Percentiles rank a stretch among this genome's conserved stretches.
phyloP scores from a whole-genome alignment of 2,797 vertebrate species.

The Pangasius sanitwongsei region DNA sequence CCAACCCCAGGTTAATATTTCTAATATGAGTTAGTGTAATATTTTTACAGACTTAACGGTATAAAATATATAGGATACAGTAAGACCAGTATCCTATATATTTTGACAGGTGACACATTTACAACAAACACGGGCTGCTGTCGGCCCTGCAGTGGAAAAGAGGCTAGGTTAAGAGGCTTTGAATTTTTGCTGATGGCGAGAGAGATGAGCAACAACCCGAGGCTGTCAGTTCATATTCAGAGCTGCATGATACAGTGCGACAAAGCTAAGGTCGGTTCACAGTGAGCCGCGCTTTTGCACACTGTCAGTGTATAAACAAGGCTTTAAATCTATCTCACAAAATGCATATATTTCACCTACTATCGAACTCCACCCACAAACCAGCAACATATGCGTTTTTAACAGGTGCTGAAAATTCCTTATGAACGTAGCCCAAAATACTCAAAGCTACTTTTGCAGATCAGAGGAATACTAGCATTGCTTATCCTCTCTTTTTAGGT shows the following conservation, averaged over 20 bases:
- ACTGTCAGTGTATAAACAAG: not conserved
- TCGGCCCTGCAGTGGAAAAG: not conserved
- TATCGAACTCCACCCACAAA: not conserved
- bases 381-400: constrained; percentile 2
- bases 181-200: not conserved
- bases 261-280: not conserved
- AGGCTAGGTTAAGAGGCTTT: not conserved
- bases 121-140: not conserved
- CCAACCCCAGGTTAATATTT: not conserved
- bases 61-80: no score
- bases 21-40: not conserved
- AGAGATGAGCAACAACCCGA: not conserved
- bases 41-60: not conserved
- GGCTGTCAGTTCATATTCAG: not conserved
- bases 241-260: not conserved
- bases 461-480: constrained; percentile 68
- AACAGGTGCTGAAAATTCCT: constrained; percentile 21
- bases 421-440: constrained; percentile 30
- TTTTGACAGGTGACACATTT: not conserved
- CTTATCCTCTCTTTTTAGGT: constrained; percentile 82
- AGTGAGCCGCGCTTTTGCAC: not conserved
- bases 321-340: not conserved
- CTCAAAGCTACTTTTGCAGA: constrained; percentile 30
- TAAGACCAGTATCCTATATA: not conserved
- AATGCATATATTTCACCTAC: not conserved